Evolutionary conservation across 1,140 invertebrate genomes (phyloP), one percentile per base, ranked within the genome.

Genomic region (Drosophila sp.): DNA sequence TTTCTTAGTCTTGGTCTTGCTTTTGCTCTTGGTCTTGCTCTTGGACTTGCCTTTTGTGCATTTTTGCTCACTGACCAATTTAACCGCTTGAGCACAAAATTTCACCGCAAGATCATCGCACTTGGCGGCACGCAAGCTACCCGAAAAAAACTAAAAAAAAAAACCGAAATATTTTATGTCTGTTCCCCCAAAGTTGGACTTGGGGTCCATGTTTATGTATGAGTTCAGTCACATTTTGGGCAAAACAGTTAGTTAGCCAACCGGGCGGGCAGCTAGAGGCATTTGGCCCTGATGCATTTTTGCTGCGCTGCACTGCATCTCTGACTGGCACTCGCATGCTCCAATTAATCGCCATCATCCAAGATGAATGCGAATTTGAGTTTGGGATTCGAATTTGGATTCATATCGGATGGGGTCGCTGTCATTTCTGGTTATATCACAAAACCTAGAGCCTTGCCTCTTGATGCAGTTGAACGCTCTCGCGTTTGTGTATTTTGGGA

Each of bases 81-180:
- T 90, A 90, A 72, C 82, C 76, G 87, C 64, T 72, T 90, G 86
- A 90, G 87, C 86, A 90, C 76, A 90, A 90, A 90, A 90, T 90
- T 90, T 90, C 79, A 87, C 82, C 87, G 87, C 76, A 81, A 87
- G 86, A 90, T 90, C 86, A 90, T 90, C 87, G 86, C 86, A 87
- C 86, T 90, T 90, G 73, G 87, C 86, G 73, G 86, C 86, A 90
- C 86, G 86, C 86, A 90, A 90, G 60, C 60, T 27, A 17, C 83
- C 79, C 76, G 55, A 69, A 81, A 81, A 86, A 80, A 84, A 63
- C 62, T 62, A 55, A 72, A n/a, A 63, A 62, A 47, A 33, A 30
- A 44, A 58, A 66, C 30, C 11, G 74, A 70, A 62, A 50, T 66
- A 58, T 68, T 41, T 60, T 60, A 58, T 65, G 56, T 38, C 32